Evolutionary conservation across 2,888 invertebrate genomes (phyloP).

Genomic region (Chaitophorus viminalis): DNA sequence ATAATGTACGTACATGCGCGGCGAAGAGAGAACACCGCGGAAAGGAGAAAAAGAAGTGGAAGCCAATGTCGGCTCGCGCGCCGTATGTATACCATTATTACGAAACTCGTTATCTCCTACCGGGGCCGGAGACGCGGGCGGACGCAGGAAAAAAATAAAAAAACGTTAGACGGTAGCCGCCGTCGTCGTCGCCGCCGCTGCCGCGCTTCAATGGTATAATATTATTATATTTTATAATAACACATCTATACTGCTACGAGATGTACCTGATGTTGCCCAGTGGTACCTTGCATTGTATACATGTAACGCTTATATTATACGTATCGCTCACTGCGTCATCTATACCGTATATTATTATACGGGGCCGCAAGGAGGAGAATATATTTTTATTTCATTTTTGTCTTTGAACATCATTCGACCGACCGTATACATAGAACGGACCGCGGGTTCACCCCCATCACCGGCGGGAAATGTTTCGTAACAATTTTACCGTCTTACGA

Average conservation of each 20-base stretch:
- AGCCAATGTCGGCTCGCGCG: neutral
- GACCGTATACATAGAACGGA: neutral
- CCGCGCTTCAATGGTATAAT: slow-evolving; percentile 6
- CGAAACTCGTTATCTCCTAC: slow-evolving; percentile 47
- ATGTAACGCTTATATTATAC: too few species aligned
- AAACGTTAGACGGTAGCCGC: slow-evolving; percentile 31
- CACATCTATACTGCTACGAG: neutral
- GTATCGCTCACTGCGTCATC: too few species aligned
- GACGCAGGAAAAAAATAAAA: neutral
- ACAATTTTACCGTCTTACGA: too few species aligned
- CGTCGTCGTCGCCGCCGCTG: slow-evolving; percentile 12
- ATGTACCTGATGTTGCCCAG: too few species aligned
- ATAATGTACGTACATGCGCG: neutral
- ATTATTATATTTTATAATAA: neutral
- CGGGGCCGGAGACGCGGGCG: neutral
- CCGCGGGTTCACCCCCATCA: too few species aligned
- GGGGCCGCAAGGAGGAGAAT: too few species aligned
- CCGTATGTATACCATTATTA: neutral
- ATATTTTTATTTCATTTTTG: too few species aligned
- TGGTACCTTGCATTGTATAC: too few species aligned
- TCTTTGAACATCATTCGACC: too few species aligned
- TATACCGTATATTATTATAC: too few species aligned
- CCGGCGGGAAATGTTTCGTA: too few species aligned
- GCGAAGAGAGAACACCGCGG: too few species aligned
- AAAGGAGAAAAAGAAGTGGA: neutral